Evolutionary conservation across 2,888 invertebrate species (phyloP), one percentile per base, ranked within the genome.

Genomic region (Chrysomela aeneicollis): DNA sequence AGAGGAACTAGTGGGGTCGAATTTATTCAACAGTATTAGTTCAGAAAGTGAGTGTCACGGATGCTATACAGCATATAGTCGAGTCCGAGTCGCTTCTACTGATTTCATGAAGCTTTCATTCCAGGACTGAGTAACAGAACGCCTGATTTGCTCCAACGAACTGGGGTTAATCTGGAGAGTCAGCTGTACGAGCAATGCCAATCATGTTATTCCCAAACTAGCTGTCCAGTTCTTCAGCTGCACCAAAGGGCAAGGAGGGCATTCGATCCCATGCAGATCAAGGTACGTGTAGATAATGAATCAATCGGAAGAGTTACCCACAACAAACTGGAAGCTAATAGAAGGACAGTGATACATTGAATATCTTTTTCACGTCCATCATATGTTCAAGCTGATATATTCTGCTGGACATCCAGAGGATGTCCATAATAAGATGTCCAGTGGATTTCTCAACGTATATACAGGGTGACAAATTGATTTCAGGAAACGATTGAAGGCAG

Each of bases 61-160:
- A n/a, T n/a, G n/a, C n/a, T n/a, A n/a, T n/a, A n/a, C n/a, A n/a
- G n/a, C n/a, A n/a, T n/a, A n/a, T n/a, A n/a, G n/a, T n/a, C n/a
- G n/a, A n/a, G n/a, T n/a, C n/a, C n/a, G n/a, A n/a, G n/a, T n/a
- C n/a, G n/a, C n/a, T n/a, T n/a, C n/a, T n/a, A n/a, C n/a, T n/a
- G n/a, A n/a, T n/a, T n/a, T n/a, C n/a, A n/a, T n/a, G n/a, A n/a
- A 15, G 12, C n/a, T 15, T 15, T 15, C 22, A n/a, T 71, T 71
- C 18, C 49, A 75, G 72, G 73, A 57, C 57, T 74, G 18, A 71
- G 72, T 71, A 82, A 82, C 71, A 85, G 85, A 72, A 84, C 85
- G 2, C 84, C 85, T 1, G 85, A 85, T 76, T 76, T 85, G 18
- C 75, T 84, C 37, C 78, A 84, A 60, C 77, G 84, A 64, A 83